A percentile compares a stretch with the other conserved stretches of the same genome.
These are phyloP conservation scores for Chiroxiphia lanceolata DNA, from an alignment of 2,797 vertebrate species.

Conservation along the genomic window DNA sequence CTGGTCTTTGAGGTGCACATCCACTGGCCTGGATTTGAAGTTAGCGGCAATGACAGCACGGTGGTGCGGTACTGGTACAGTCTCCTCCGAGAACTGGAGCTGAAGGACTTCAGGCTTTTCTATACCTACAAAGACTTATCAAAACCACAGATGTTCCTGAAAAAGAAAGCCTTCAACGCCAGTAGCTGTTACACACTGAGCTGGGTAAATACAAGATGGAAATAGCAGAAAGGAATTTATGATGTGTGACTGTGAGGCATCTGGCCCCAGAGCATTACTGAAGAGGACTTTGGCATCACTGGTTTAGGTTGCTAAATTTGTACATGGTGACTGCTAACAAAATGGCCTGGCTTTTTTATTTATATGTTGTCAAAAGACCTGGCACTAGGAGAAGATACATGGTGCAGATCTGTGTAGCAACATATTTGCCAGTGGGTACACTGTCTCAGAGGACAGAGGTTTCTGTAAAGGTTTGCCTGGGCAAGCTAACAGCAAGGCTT, in stretches of 20 bases:
- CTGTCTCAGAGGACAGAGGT: background rate
- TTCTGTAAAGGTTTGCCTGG: background rate
- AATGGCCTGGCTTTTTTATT: background rate
- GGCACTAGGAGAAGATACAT: background rate
- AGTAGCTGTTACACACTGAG: slow-evolving; percentile 90
- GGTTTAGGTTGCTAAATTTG: background rate
- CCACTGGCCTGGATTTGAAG: slow-evolving; percentile 96
- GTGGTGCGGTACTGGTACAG: slow-evolving; percentile 97
- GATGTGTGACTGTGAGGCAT: background rate
- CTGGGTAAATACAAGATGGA: slow-evolving; percentile 92
- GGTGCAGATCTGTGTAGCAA: background rate
- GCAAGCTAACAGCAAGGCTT: accelerated
- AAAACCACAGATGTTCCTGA: slow-evolving; percentile 88
- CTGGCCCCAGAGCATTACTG: background rate
- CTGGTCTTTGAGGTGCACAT: slow-evolving; percentile 90
- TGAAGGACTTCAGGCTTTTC: slow-evolving; percentile 88
- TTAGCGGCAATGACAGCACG: slow-evolving; percentile 86
- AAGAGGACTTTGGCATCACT: background rate
- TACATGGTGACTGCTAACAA: background rate
- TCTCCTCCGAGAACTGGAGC: slow-evolving; percentile 89
- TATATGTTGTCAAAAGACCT: background rate
- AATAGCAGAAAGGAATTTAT: slow-evolving; percentile 46
- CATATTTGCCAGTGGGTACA: background rate
- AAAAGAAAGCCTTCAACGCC: slow-evolving; percentile 86
- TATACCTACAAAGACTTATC: slow-evolving; percentile 82